phyloP scores from a whole-genome alignment of 2,888 invertebrate species.

The Pristionchus arcanus region DNA sequence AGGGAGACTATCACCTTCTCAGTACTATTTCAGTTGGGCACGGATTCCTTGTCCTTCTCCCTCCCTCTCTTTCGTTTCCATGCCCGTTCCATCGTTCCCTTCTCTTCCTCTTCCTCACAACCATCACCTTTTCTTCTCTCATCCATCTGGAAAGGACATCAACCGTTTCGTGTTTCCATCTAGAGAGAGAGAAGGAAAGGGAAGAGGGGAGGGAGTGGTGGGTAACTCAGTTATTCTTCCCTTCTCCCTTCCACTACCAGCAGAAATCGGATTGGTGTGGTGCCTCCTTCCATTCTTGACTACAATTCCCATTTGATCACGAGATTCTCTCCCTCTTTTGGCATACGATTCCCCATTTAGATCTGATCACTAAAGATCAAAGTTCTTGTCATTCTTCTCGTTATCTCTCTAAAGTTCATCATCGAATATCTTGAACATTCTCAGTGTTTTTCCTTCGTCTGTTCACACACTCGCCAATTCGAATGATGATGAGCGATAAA shows the following conservation, averaged over 20 bases:
- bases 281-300: neutral
- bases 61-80: neutral
- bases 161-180: neutral
- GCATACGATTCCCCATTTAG: neutral
- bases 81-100: neutral
- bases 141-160: constrained; percentile 6
- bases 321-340: neutral
- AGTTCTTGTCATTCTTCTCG: neutral
- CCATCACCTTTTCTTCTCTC: neutral
- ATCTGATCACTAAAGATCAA: neutral
- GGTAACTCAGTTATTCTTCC: constrained; percentile 45
- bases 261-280: constrained; percentile 29
- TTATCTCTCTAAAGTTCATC: neutral
- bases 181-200: neutral
- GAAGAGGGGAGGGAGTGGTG: neutral
- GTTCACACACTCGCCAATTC: neutral
- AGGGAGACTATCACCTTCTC: neutral
- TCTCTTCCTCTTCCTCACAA: neutral
- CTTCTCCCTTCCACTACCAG: constrained; percentile 7
- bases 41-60: neutral
- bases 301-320: neutral
- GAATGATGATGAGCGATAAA: neutral
- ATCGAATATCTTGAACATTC: neutral
- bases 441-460: constrained; percentile 35
- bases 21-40: neutral